Percentiles rank a stretch among this genome's conserved stretches.
phyloP scores from a whole-genome alignment of 2,888 invertebrate genomes.

The Gymnocheta viridis region DNA sequence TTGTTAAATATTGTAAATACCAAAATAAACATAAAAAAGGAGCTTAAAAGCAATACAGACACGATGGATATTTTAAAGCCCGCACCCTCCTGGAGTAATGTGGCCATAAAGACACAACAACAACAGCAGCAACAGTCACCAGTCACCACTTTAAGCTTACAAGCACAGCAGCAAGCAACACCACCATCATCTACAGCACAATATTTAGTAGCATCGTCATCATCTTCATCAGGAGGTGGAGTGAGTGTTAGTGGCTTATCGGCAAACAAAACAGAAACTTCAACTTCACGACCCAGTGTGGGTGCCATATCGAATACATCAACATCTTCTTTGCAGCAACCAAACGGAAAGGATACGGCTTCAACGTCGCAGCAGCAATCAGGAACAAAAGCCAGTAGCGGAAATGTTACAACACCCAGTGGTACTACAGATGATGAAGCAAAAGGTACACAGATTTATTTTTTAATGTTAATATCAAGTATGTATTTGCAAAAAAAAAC shows the following conservation, averaged over 20 bases:
- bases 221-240: constrained; percentile 76
- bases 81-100: constrained; percentile 84
- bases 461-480: background rate
- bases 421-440: constrained; percentile 84
- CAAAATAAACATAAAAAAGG: constrained; percentile 74
- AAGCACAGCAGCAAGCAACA: constrained; percentile 71
- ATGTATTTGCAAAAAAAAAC: background rate
- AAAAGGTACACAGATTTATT: constrained; percentile 80
- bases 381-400: constrained; percentile 62
- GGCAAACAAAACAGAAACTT: constrained; percentile 66
- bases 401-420: constrained; percentile 59
- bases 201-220: constrained; percentile 75
- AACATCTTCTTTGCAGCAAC: constrained; percentile 76
- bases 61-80: constrained; percentile 82
- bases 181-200: constrained; percentile 75
- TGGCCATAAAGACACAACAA: constrained; percentile 78
- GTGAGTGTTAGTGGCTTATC: constrained; percentile 73
- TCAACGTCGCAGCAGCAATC: constrained; percentile 73
- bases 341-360: constrained; percentile 59
- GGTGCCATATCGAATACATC: constrained; percentile 79
- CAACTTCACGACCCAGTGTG: constrained; percentile 77
- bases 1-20: constrained; percentile 49
- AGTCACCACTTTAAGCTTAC: constrained; percentile 56
- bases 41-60: constrained; percentile 80
- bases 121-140: constrained; percentile 72